Percentiles rank a stretch among this genome's conserved stretches.
phyloP scores from a whole-genome alignment of 1,140 invertebrate species.

The Dinothrombium tinctorium region DNA sequence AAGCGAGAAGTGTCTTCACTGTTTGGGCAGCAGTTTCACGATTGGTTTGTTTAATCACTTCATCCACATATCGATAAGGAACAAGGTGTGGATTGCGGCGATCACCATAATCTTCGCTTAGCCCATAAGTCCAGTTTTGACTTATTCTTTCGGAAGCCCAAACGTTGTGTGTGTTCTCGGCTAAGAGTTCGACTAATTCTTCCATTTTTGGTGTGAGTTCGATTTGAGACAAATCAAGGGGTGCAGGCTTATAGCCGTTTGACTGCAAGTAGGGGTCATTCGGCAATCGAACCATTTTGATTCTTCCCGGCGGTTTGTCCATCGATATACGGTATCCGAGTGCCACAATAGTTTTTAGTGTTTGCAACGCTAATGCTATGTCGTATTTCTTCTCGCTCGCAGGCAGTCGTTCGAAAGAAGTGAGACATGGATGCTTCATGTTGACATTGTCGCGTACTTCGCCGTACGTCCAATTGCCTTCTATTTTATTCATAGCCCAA shows the following conservation, averaged over 20 bases:
- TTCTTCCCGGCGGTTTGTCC: constrained; percentile 79
- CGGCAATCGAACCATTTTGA: constrained; percentile 71
- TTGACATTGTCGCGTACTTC: constrained; percentile 65
- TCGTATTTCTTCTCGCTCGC: constrained; percentile 87
- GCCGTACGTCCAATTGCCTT: constrained; percentile 85
- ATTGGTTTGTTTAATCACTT: constrained; percentile 95
- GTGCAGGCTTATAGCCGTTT: constrained; percentile 95
- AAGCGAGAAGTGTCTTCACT: constrained; percentile 77
- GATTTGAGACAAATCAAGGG: constrained; percentile 82
- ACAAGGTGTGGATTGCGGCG: constrained; percentile 87
- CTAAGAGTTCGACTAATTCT: constrained; percentile 80
- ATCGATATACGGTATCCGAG: constrained; percentile 90
- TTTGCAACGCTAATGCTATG: constrained; percentile 84
- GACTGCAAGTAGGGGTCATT: constrained; percentile 69
- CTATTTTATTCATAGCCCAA: constrained; percentile 98
- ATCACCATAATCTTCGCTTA: constrained; percentile 72
- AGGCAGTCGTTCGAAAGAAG: constrained; percentile 78
- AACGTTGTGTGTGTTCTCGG: constrained; percentile 96
- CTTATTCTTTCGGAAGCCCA: constrained; percentile 94
- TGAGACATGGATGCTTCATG: constrained; percentile 84
- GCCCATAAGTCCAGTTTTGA: constrained; percentile 94
- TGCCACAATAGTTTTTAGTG: constrained; percentile 82
- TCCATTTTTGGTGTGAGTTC: constrained; percentile 54
- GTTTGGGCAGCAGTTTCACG: constrained; percentile 88
- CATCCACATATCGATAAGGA: constrained; percentile 88